Percentiles rank a stretch among this genome's conserved stretches.
phyloP scores from a whole-genome alignment of 2,888 invertebrate genomes.

The Drosophila falleni region DNA sequence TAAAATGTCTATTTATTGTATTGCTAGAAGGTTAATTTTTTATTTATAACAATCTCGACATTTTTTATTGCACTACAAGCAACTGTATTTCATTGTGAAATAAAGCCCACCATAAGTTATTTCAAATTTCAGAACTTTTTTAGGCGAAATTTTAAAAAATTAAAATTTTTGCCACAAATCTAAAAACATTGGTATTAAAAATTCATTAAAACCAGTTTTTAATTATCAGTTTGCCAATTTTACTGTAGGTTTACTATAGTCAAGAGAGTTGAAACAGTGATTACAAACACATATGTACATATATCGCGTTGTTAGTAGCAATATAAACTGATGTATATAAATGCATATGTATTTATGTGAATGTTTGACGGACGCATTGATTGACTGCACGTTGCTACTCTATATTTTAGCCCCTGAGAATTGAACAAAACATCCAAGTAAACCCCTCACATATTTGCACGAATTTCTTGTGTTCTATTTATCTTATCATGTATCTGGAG shows the following conservation, averaged over 20 bases:
- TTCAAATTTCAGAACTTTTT: too few relatives aligned
- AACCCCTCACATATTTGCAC: constrained; percentile 11
- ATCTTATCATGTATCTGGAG: constrained; percentile 66
- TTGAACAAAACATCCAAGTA: constrained; percentile 2
- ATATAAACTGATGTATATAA: background rate
- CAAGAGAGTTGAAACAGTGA: background rate
- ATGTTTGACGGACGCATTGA: constrained; percentile 22
- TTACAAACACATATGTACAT: too few relatives aligned
- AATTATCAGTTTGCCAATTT: too few relatives aligned
- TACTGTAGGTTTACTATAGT: too few relatives aligned
- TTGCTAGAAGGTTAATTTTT: constrained; percentile 5
- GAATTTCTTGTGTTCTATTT: constrained; percentile 67
- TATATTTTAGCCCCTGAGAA: constrained; percentile 28
- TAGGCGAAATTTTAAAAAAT: too few relatives aligned
- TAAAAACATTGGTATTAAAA: too few relatives aligned
- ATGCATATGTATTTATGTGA: background rate
- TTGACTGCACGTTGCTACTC: constrained; percentile 53
- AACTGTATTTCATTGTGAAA: constrained; percentile 3
- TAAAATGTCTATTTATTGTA: constrained; percentile 15
- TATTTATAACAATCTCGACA: background rate
- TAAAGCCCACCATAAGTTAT: too few relatives aligned
- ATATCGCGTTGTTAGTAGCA: too few relatives aligned
- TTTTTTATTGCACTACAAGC: constrained; percentile 12
- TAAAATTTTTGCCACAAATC: too few relatives aligned
- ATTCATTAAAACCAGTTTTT: too few relatives aligned